These are phyloP conservation scores for Leptinotarsa lineolata DNA, from an alignment of 1,140 invertebrate species.

Conservation along the genomic window DNA sequence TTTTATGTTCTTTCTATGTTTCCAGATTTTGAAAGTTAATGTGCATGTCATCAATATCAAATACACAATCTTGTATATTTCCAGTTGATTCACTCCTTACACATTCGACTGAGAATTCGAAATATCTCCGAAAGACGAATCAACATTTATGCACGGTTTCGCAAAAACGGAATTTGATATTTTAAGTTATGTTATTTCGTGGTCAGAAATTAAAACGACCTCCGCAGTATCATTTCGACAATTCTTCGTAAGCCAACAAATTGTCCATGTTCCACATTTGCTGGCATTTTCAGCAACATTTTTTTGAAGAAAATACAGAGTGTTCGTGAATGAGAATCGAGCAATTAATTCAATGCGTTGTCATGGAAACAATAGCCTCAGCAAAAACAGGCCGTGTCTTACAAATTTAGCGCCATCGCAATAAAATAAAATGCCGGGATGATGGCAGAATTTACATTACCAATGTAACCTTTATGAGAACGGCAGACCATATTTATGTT, in stretches of 20 bases:
- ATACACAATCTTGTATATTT: too few species aligned
- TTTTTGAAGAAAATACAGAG: conserved; percentile 21
- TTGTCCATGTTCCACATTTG: background rate
- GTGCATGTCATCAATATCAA: too few species aligned
- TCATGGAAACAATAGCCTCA: conserved; percentile 30
- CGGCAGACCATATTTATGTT: conserved; percentile 23
- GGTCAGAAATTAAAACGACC: background rate
- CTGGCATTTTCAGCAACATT: conserved; percentile 5
- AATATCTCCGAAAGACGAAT: background rate
- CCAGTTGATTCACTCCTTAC: too few species aligned
- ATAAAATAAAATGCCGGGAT: conserved; percentile 24
- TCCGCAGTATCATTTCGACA: background rate
- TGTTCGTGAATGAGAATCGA: conserved; percentile 18
- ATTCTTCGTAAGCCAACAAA: background rate
- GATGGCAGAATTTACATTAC: conserved; percentile 32
- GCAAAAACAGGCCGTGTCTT: conserved; percentile 25
- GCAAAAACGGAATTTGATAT: background rate
- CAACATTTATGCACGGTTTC: background rate
- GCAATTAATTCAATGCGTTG: conserved; percentile 28
- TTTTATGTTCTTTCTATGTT: too few species aligned
- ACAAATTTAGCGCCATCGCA: conserved; percentile 33
- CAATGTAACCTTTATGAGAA: conserved; percentile 33
- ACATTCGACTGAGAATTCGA: background rate
- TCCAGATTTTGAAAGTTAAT: too few species aligned
- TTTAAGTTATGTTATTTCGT: background rate